Conservation (phyloP, 2,797 vertebrate genomes). For the Alosa sapidissima region DNA sequence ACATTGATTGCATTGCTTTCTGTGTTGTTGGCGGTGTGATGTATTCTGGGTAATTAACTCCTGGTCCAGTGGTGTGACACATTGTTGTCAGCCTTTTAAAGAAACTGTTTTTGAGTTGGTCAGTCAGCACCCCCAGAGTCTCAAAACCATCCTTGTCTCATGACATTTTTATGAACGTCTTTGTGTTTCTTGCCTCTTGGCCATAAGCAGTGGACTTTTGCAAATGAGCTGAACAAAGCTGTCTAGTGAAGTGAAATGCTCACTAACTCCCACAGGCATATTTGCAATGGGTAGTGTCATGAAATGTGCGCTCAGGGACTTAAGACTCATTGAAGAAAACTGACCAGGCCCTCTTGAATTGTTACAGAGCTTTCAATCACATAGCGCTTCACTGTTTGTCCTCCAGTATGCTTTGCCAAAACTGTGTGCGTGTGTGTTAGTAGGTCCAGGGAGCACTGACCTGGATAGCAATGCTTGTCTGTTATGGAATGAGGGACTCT, state of each 20-base stretch:
- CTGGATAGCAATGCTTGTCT: neutral
- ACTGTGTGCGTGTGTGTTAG: neutral
- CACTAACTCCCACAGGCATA: neutral
- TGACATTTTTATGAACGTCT: neutral
- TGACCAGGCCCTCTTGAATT: neutral
- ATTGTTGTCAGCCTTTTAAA: neutral
- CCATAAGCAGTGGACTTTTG: neutral
- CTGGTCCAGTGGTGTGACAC: neutral
- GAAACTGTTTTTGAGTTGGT: neutral
- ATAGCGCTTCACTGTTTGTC: neutral
- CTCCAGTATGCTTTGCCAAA: neutral
- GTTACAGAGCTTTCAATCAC: constrained; percentile 6
- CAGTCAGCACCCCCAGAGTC: neutral
- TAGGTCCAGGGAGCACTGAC: neutral
- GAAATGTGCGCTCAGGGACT: neutral
- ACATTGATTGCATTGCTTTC: neutral
- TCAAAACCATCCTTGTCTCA: neutral
- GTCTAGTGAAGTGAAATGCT: neutral
- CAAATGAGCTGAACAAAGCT: neutral
- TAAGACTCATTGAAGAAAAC: neutral
- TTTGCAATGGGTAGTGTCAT: neutral
- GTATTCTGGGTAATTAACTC: neutral
- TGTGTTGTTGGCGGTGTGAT: neutral
- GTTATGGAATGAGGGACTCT: neutral
- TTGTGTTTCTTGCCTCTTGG: constrained; percentile 12